phyloP scores from a whole-genome alignment of 2,888 invertebrate genomes.

The Copidosoma aretas region DNA sequence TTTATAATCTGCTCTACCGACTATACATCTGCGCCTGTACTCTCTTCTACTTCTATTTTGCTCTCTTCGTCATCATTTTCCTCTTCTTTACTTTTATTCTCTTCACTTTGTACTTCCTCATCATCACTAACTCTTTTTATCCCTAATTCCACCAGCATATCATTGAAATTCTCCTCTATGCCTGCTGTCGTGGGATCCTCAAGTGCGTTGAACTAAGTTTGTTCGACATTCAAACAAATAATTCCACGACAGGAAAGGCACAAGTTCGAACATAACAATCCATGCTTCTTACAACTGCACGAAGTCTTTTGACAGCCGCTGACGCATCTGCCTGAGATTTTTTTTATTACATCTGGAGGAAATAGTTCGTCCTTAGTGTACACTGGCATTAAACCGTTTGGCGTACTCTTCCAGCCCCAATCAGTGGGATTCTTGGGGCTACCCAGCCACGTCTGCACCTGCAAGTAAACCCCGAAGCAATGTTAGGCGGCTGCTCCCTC shows the following conservation, averaged over 20 bases:
- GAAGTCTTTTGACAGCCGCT: constrained; percentile 37
- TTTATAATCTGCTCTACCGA: too few relatives aligned
- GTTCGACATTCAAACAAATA: background rate
- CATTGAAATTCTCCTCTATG: too few relatives aligned
- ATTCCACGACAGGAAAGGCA: constrained; percentile 37
- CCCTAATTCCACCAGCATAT: too few relatives aligned
- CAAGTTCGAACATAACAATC: constrained; percentile 37
- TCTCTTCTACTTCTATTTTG: too few relatives aligned
- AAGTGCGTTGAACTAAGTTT: background rate
- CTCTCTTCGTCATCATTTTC: too few relatives aligned
- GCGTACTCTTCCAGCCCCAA: constrained; percentile 41
- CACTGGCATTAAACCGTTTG: constrained; percentile 36
- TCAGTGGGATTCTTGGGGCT: constrained; percentile 5
- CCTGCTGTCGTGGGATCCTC: background rate
- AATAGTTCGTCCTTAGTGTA: constrained; percentile 40
- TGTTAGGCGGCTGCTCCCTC: background rate
- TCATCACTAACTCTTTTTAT: too few relatives aligned
- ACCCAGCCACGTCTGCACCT: constrained; percentile 13
- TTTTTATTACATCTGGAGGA: constrained; percentile 36
- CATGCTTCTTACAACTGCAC: constrained; percentile 36
- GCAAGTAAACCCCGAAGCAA: background rate
- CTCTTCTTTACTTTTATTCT: too few relatives aligned
- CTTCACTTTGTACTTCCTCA: too few relatives aligned
- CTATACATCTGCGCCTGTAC: too few relatives aligned
- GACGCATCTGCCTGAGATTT: constrained; percentile 19